Percentiles rank a stretch among this genome's conserved stretches.
phyloP scores from a whole-genome alignment of 2,888 invertebrate species.

The Creontiades dilutus region DNA sequence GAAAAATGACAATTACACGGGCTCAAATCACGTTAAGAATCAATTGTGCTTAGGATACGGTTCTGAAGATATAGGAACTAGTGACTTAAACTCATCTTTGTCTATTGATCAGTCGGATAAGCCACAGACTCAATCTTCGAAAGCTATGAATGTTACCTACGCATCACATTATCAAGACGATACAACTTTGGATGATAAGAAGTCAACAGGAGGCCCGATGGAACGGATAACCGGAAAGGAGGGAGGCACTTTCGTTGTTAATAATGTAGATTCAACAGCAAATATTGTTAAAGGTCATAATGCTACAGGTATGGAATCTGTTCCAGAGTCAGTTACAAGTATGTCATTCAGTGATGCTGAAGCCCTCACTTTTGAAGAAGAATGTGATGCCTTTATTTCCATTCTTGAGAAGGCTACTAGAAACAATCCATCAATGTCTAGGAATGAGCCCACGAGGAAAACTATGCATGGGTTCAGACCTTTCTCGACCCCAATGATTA shows the following conservation, averaged over 20 bases:
- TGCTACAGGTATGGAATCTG: neutral
- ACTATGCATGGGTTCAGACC: neutral
- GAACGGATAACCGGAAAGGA: neutral
- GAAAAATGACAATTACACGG: too few species aligned
- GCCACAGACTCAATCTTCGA: neutral
- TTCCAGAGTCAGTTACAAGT: neutral
- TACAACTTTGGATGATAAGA: neutral
- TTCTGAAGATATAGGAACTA: too few species aligned
- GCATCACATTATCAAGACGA: conserved; percentile 1
- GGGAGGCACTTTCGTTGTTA: neutral
- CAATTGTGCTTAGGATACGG: too few species aligned
- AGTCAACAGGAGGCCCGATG: neutral
- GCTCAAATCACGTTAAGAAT: too few species aligned
- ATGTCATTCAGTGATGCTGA: neutral
- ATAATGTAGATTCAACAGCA: neutral
- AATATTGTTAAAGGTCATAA: neutral
- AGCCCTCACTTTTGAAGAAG: neutral
- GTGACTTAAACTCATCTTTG: too few species aligned
- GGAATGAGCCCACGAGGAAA: neutral
- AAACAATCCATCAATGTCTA: neutral
- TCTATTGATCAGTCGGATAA: too few species aligned
- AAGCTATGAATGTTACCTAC: neutral
- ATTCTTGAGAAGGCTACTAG: neutral
- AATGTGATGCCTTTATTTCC: neutral
- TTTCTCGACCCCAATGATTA: neutral